Evolutionary conservation across 2,113 vertebrate species (phyloP), one percentile per base, ranked within the genome.

Genomic region (Semicossyphus pulcher): DNA sequence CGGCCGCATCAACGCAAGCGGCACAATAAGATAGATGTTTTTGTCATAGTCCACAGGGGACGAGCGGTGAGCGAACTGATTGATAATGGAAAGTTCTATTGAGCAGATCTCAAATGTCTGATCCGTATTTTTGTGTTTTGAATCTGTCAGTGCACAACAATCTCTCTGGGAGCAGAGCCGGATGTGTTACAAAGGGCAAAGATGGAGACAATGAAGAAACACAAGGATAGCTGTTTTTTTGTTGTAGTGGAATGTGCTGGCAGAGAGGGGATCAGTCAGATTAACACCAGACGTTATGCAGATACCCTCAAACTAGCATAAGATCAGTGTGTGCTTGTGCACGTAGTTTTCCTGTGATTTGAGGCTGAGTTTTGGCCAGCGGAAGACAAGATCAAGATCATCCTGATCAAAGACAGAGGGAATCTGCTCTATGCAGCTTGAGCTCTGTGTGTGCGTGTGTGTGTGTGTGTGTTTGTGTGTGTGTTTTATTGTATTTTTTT

Each of bases 251-350:
- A 87, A 93, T 88, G 81, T 86, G 91, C 93, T 93, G 92, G 93
- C 93, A 94, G 89, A 86, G 34, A 64, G 42, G 47, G 64, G 90
- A 95, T 93, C 91, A 89, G 68, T 92, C 93, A 91, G 92, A 96
- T 94, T 93, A 95, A 95, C 92, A 94, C 88, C 90, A 72, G 91
- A 91, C 90, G n/a, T 65, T 42, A 53, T 94, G 94, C 92, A 93
- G 93, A 94, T 90, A 92, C 91, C 89, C 86, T 81, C 92, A 95
- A 95, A 96, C 95, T 95, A 95, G 91, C 80, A 93, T 90, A 90
- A 92, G 92, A 61, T 68, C 41, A 21, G 44, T 60, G 44, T 28
- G 26, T 71, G 67, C 5, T 3, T 51, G 31, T 51, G 25, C 49
- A 49, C 42, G 25, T 64, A 29, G 10, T 9, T 51, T 57, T 16